phyloP scores from a whole-genome alignment of 2,888 invertebrate species.

The Enchytraeus crypticus region DNA sequence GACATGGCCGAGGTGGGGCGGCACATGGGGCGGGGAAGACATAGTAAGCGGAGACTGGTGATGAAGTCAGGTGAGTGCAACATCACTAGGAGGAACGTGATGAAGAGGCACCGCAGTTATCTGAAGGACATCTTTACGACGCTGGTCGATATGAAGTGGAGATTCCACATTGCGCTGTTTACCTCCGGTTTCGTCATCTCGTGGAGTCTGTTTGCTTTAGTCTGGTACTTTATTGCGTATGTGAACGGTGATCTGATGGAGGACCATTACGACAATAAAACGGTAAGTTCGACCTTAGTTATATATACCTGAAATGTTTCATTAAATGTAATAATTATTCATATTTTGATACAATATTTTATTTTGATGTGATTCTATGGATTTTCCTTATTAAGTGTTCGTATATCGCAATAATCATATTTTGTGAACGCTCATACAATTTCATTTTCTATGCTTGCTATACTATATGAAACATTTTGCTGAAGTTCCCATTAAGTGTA shows the following conservation, averaged over 20 bases:
- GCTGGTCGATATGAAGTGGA: constrained; percentile 57
- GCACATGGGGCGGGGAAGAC: constrained; percentile 14
- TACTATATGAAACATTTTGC: no score
- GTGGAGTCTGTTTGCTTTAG: constrained; percentile 71
- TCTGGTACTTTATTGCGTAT: constrained; percentile 47
- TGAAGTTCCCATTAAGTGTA: no score
- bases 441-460: no score
- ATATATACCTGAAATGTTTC: no score
- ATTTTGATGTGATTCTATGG: no score
- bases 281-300: no score
- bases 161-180: constrained; percentile 71
- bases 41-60: constrained; percentile 19
- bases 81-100: constrained; percentile 20
- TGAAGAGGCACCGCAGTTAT: constrained; percentile 56
- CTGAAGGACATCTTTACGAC: constrained; percentile 57
- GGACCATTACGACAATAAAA: constrained; percentile 45
- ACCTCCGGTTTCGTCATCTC: constrained; percentile 73
- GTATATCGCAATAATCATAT: no score
- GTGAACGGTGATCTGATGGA: constrained; percentile 59
- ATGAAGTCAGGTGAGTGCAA: constrained; percentile 27
- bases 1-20: constrained; percentile 18
- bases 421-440: no score
- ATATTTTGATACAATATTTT: no score
- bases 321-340: no score
- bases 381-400: no score